These are phyloP conservation scores for Cryptus armator DNA, from an alignment of 2,888 invertebrate genomes.

Conservation along the genomic window DNA sequence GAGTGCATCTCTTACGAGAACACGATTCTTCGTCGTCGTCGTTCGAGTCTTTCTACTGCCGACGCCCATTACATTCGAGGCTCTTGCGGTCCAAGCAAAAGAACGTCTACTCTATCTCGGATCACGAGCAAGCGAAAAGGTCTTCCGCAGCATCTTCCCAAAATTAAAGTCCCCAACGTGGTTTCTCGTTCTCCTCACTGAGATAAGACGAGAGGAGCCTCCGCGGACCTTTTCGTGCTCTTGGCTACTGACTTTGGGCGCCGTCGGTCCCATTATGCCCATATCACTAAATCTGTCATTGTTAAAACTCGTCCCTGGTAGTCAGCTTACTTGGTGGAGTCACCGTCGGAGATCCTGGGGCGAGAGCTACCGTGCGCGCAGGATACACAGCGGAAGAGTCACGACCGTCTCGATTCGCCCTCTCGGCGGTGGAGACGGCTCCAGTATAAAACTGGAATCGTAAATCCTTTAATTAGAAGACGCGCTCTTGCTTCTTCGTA, in stretches of 20 bases:
- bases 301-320: slow-evolving; percentile 71
- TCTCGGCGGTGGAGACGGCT: slow-evolving; percentile 15
- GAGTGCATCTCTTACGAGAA: slow-evolving; percentile 27
- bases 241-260: slow-evolving; percentile 57
- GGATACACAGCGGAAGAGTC: slow-evolving; percentile 28
- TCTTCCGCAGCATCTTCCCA: slow-evolving; percentile 38
- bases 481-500: slow-evolving; percentile 20
- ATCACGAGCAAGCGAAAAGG: slow-evolving; percentile 37
- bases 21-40: slow-evolving; percentile 44
- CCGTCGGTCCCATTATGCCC: slow-evolving; percentile 69
- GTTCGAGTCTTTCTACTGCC: slow-evolving; percentile 57
- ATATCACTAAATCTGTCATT: slow-evolving; percentile 76
- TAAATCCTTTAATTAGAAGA: slow-evolving; percentile 77
- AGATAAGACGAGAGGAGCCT: slow-evolving; percentile 41
- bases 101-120: slow-evolving; percentile 42
- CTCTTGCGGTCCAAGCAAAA: slow-evolving; percentile 17
- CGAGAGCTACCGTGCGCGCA: slow-evolving; percentile 67
- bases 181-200: slow-evolving; percentile 17
- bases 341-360: slow-evolving; percentile 42
- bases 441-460: slow-evolving; percentile 64
- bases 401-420: slow-evolving; percentile 51
- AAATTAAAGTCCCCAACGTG: slow-evolving; percentile 56
- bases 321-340: slow-evolving; percentile 66
- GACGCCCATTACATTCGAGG: slow-evolving; percentile 55
- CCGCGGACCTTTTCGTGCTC: slow-evolving; percentile 50